phyloP scores from a whole-genome alignment of 2,113 vertebrate species.

The Glaucomys volans region DNA sequence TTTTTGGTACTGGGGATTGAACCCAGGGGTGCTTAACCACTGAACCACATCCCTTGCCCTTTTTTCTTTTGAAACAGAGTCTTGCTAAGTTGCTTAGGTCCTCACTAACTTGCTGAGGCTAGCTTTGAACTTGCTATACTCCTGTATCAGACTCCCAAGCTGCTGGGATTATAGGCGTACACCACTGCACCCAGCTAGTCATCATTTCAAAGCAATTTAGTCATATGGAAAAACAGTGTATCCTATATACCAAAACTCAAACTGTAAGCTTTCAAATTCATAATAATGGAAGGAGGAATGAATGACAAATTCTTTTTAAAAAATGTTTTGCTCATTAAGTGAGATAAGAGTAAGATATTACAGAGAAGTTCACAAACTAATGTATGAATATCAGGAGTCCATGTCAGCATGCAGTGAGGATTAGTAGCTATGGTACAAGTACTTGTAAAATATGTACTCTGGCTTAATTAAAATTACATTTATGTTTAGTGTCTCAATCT shows the following conservation, averaged over 20 bases:
- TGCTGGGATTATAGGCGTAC: no score
- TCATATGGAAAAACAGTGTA: neutral
- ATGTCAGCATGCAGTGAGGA: neutral
- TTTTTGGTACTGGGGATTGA: no score
- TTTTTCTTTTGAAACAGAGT: no score
- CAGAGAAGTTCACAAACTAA: constrained; percentile 23
- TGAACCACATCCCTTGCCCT: no score
- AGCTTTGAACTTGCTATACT: no score
- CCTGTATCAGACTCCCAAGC: no score
- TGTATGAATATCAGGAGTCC: no score
- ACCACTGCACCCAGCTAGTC: neutral
- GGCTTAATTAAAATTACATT: constrained; percentile 33
- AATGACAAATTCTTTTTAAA: neutral
- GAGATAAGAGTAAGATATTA: neutral
- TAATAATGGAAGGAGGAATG: neutral
- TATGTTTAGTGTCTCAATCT: constrained; percentile 3
- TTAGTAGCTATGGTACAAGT: neutral
- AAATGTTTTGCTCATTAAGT: neutral
- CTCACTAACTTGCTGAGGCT: no score
- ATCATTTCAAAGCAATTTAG: constrained; percentile 51
- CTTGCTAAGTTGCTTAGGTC: no score
- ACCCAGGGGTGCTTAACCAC: no score
- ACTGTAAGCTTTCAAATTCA: neutral
- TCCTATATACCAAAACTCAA: neutral
- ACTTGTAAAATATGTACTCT: neutral